A percentile compares a stretch with the other conserved stretches of the same genome.
These are phyloP conservation scores for Nomada fabriciana DNA, from an alignment of 2,888 invertebrate species.

Conservation along the genomic window DNA sequence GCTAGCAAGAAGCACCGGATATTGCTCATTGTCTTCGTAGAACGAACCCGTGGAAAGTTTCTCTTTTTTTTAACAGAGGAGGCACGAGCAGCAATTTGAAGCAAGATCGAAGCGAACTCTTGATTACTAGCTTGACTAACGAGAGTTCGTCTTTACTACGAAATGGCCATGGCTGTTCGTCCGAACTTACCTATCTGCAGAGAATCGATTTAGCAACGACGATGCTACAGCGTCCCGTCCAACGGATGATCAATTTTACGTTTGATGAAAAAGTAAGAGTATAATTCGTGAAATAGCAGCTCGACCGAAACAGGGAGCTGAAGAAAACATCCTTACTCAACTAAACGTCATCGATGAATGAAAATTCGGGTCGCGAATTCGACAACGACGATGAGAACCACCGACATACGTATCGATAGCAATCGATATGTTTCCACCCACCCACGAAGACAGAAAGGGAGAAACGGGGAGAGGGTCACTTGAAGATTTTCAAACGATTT, in stretches of 20 bases:
- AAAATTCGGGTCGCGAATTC: conserved; percentile 54
- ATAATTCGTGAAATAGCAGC: conserved; percentile 57
- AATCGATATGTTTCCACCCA: conserved; percentile 22
- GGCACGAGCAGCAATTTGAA: conserved; percentile 70
- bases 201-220: conserved; percentile 77
- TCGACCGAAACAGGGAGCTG: conserved; percentile 63
- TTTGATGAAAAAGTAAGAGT: conserved; percentile 75
- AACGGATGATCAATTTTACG: conserved; percentile 80
- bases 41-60: conserved; percentile 34
- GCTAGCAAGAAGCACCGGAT: too few relatives aligned
- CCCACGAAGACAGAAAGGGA: background rate
- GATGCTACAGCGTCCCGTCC: conserved; percentile 67
- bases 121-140: conserved; percentile 81
- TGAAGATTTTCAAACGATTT: conserved; percentile 32
- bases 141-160: conserved; percentile 74
- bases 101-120: conserved; percentile 75
- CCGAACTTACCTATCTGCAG: conserved; percentile 71
- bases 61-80: conserved; percentile 28
- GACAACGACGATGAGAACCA: background rate
- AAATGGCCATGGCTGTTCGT: conserved; percentile 69
- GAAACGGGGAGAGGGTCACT: background rate
- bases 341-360: conserved; percentile 65
- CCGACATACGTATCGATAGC: conserved; percentile 30
- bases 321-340: conserved; percentile 72
- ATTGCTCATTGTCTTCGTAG: conserved; percentile 2